A percentile compares a stretch with the other conserved stretches of the same genome.
phyloP scores from a whole-genome alignment of 2,797 vertebrate species.

The Spinus olivaceus region DNA sequence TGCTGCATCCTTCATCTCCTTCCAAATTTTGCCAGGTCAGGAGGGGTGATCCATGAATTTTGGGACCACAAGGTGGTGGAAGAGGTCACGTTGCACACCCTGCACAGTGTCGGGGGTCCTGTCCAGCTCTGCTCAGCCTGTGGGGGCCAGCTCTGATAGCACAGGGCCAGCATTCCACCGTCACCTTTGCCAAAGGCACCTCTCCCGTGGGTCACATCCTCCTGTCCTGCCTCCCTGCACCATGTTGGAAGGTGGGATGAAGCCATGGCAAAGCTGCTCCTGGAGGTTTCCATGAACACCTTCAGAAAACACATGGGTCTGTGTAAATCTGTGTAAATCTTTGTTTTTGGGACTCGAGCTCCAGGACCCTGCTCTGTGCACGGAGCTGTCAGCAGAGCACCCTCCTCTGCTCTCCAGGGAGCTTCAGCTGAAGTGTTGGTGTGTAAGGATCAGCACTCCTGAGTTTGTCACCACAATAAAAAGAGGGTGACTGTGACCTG shows the following conservation, averaged over 20 bases:
- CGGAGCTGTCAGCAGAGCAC: not conserved
- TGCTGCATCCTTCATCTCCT: not conserved
- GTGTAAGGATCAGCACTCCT: not conserved
- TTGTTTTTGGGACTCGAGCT: not conserved
- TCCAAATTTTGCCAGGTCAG: accelerated
- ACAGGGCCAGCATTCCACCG: accelerated
- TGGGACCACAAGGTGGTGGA: accelerated
- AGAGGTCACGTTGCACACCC: accelerated
- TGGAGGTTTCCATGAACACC: not conserved
- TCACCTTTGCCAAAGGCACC: not conserved
- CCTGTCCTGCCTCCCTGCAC: accelerated
- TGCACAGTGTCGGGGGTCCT: accelerated
- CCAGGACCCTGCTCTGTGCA: not conserved
- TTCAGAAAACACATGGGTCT: not conserved
- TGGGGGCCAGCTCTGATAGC: accelerated
- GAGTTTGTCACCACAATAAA: not conserved
- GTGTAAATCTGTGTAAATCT: not conserved
- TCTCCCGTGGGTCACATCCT: accelerated
- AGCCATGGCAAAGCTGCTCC: not conserved
- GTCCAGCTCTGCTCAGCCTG: not conserved
- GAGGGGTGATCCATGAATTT: not conserved
- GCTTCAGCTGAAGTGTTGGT: not conserved
- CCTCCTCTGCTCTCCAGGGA: not conserved
- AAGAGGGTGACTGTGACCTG: not conserved
- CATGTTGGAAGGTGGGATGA: not conserved